Percentiles rank a stretch among this genome's conserved stretches.
Conservation (phyloP, 2,888 invertebrate genomes). For the Brachypterus glaber region DNA sequence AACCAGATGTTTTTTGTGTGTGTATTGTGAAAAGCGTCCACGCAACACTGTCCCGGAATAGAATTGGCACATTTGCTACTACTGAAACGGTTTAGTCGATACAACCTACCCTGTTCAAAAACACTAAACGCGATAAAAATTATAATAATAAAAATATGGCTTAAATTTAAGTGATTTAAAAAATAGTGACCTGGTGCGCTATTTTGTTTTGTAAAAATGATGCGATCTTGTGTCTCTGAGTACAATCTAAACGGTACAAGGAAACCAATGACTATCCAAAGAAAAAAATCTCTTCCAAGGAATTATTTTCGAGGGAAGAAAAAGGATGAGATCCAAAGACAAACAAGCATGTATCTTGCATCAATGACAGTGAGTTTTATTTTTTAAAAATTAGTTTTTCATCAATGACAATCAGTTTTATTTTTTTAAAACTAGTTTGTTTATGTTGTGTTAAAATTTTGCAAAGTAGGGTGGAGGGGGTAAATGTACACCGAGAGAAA, state of each 20-base stretch:
- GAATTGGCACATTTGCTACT: slow-evolving; percentile 32
- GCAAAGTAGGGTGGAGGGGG: too few relatives aligned
- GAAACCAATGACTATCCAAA: slow-evolving; percentile 13
- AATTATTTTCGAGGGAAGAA: slow-evolving; percentile 69
- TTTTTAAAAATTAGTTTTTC: too few relatives aligned
- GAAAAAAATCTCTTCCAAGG: slow-evolving; percentile 45
- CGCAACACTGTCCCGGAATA: slow-evolving; percentile 32
- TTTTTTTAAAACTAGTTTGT: too few relatives aligned
- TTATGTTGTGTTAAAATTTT: too few relatives aligned
- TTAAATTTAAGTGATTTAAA: not conserved
- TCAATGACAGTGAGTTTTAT: slow-evolving; percentile 76
- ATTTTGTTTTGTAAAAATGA: slow-evolving; percentile 20
- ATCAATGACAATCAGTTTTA: too few relatives aligned
- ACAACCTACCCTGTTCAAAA: slow-evolving; percentile 19
- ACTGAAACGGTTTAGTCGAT: slow-evolving; percentile 22
- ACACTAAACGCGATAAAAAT: slow-evolving; percentile 7
- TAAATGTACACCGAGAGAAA: too few relatives aligned
- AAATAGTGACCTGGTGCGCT: too few relatives aligned
- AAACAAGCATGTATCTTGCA: slow-evolving; percentile 63
- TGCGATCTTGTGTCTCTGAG: slow-evolving; percentile 27
- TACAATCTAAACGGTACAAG: slow-evolving; percentile 23
- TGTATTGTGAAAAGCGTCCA: too few relatives aligned
- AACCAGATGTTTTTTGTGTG: too few relatives aligned
- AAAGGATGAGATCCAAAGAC: slow-evolving; percentile 63
- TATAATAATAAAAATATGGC: not conserved